Evolutionary conservation across 2,113 vertebrate genomes (phyloP).

Genomic region (Serilophus lunatus): DNA sequence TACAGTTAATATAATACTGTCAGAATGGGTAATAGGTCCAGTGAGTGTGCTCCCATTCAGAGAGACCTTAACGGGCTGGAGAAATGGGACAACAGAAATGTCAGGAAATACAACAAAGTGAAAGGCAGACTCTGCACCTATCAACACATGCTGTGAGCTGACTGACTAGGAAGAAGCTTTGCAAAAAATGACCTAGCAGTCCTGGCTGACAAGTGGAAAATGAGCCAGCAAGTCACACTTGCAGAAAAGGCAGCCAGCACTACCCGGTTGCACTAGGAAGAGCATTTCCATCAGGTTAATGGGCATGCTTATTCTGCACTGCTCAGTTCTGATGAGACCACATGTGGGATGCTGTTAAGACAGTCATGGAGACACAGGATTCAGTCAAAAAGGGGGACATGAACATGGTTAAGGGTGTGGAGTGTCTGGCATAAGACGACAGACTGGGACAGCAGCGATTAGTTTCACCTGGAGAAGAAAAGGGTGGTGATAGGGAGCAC

Average conservation of each 20-base stretch:
- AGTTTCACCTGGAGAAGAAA: neutral
- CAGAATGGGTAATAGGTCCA: neutral
- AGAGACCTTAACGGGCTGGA: neutral
- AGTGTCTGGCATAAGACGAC: neutral
- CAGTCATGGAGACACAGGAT: neutral
- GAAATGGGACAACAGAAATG: neutral
- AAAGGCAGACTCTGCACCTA: neutral
- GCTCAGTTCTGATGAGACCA: neutral
- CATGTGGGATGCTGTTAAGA: neutral
- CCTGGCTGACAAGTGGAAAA: neutral
- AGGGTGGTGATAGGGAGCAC: neutral
- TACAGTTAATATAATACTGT: neutral
- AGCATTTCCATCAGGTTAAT: neutral
- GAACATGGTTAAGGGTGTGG: neutral
- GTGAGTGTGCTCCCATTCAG: neutral
- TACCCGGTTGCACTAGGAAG: neutral
- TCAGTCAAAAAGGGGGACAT: neutral
- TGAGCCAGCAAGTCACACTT: neutral
- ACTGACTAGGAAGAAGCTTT: neutral
- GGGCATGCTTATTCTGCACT: fast-evolving
- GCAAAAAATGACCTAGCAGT: neutral
- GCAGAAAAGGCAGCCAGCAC: neutral
- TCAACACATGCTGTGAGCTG: neutral
- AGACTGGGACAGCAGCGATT: neutral
- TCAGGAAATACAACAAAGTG: neutral